Conservation (phyloP, 1,140 invertebrate species). For the Trissolcus basalis region DNA sequence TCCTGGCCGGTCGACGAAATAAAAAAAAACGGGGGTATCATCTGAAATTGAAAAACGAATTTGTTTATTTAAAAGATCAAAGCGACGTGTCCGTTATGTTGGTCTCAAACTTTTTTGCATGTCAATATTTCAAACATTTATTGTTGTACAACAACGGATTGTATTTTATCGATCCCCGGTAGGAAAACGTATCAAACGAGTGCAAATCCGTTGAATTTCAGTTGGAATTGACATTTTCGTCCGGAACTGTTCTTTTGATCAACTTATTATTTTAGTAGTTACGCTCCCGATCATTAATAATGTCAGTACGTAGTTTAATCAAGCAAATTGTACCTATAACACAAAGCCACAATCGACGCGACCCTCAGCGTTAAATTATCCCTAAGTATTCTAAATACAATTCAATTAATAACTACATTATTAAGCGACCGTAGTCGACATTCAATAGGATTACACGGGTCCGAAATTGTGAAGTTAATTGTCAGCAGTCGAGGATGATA, state of each 20-base stretch:
- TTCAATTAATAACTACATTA: constrained; percentile 55
- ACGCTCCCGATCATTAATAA: too few relatives aligned
- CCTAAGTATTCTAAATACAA: constrained; percentile 56
- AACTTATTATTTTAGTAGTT: too few relatives aligned
- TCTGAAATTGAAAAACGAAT: not conserved
- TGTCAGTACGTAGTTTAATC: constrained; percentile 18
- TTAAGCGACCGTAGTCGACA: constrained; percentile 32
- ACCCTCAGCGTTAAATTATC: constrained; percentile 48
- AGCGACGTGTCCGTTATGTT: not conserved
- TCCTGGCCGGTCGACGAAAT: too few relatives aligned
- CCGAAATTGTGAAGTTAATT: constrained; percentile 23
- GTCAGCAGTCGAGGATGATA: constrained; percentile 4
- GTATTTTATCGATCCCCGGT: too few relatives aligned
- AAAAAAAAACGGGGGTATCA: too few relatives aligned
- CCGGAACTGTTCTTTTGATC: too few relatives aligned
- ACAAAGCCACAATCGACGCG: constrained; percentile 38
- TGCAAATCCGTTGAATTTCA: too few relatives aligned
- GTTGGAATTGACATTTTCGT: too few relatives aligned
- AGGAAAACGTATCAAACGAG: too few relatives aligned
- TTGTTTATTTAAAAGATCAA: constrained; percentile 6
- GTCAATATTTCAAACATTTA: too few relatives aligned
- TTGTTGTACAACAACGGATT: too few relatives aligned
- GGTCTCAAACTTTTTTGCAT: not conserved
- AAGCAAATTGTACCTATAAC: constrained; percentile 30
- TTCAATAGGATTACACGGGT: constrained; percentile 28